Evolutionary conservation across 2,797 vertebrate species (phyloP).

Genomic region (Parambassis ranga): DNA sequence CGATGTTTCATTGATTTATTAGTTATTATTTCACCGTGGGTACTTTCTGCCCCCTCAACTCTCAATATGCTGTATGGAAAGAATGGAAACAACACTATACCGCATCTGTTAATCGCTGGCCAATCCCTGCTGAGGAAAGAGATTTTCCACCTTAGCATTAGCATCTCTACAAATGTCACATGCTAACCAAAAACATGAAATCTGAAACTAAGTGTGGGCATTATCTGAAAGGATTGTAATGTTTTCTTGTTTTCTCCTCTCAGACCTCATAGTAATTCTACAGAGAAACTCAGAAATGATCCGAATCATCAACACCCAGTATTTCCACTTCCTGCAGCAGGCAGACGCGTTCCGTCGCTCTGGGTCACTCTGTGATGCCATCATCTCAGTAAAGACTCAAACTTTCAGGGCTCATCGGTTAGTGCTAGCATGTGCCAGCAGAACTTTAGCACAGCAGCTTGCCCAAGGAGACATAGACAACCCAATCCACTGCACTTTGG

Average conservation of each 20-base stretch:
- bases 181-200: background rate
- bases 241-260: conserved; percentile 24
- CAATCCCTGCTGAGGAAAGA: background rate
- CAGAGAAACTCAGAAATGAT: conserved; percentile 70
- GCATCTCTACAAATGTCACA: conserved; percentile 21
- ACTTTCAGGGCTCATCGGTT: conserved; percentile 84
- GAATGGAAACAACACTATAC: background rate
- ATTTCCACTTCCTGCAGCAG: conserved; percentile 78
- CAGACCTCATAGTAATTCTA: conserved; percentile 20
- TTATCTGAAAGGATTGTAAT: conserved; percentile 12
- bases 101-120: conserved; percentile 13
- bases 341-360: conserved; percentile 78
- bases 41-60: conserved; percentile 26
- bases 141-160: conserved; percentile 16
- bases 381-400: conserved; percentile 77
- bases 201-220: background rate
- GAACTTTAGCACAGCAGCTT: conserved; percentile 72
- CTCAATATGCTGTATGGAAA: conserved; percentile 18
- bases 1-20: background rate
- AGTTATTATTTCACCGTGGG: background rate
- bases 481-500: conserved; percentile 66
- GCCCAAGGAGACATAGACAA: conserved; percentile 36
- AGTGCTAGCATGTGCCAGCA: conserved; percentile 83
- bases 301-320: conserved; percentile 80
- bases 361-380: conserved; percentile 79